These are phyloP conservation scores for Porites evermanni DNA, from an alignment of 92 coral and sea anemone species.

Conservation along the genomic window DNA sequence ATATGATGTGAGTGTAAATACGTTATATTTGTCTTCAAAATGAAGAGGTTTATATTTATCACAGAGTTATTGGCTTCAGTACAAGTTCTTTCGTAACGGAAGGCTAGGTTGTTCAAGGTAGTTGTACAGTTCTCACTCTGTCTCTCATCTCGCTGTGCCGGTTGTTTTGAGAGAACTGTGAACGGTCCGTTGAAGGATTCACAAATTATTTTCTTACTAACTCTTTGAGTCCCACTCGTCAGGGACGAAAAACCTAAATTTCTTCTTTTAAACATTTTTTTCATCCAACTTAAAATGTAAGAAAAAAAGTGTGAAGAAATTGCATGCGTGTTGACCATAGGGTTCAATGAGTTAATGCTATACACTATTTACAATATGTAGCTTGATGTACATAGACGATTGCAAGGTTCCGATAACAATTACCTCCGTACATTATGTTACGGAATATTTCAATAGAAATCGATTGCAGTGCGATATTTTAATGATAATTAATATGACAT, in stretches of 20 bases:
- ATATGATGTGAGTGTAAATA: conserved; percentile 7
- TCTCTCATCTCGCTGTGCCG: background rate
- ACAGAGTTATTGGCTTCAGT: conserved; percentile 34
- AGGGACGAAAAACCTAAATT: no score
- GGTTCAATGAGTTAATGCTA: background rate
- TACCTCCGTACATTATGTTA: background rate
- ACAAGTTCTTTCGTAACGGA: conserved; percentile 48
- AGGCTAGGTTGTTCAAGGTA: conserved; percentile 10
- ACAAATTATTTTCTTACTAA: background rate
- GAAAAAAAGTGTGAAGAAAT: no score
- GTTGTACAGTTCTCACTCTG: background rate
- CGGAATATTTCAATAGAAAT: conserved; percentile 18
- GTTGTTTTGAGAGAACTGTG: background rate
- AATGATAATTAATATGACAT: background rate
- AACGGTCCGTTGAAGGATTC: background rate
- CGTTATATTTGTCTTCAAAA: conserved; percentile 29
- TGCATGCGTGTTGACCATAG: no score
- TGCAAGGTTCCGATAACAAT: background rate
- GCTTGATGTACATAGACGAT: background rate
- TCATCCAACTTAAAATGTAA: no score
- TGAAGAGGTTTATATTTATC: conserved; percentile 30
- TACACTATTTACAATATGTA: background rate
- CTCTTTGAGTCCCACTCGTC: no score
- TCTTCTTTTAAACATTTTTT: no score
- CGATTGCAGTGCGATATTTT: background rate